These are phyloP conservation scores for Melieria picta DNA, from an alignment of 2,888 invertebrate species.

Conservation along the genomic window DNA sequence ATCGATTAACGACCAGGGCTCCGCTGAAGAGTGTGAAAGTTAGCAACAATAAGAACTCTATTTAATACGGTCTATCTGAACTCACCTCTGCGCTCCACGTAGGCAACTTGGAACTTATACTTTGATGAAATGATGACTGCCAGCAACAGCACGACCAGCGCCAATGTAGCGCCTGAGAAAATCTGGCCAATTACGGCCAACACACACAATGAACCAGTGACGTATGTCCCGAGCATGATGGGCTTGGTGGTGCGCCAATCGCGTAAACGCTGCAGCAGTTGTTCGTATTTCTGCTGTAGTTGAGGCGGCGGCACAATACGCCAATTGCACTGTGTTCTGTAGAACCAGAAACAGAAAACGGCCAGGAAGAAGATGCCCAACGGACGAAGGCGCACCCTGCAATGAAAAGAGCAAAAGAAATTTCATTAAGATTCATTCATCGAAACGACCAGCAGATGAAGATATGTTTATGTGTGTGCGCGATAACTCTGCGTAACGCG, in stretches of 20 bases:
- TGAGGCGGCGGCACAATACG: conserved; percentile 59
- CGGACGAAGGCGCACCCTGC: conserved; percentile 60
- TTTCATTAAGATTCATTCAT: no score
- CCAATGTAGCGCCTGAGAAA: conserved; percentile 59
- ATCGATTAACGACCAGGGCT: no score
- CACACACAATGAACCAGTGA: conserved; percentile 49
- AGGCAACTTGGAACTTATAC: conserved; percentile 58
- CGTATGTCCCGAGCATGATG: conserved; percentile 51
- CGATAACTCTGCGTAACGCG: no score
- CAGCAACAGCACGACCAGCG: conserved; percentile 55
- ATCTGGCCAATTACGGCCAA: conserved; percentile 61
- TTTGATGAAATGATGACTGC: conserved; percentile 58
- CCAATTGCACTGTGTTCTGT: conserved; percentile 55
- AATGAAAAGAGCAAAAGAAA: conserved; percentile 35
- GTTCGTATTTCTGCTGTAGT: conserved; percentile 46
- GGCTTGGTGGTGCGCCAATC: conserved; percentile 55
- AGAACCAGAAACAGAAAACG: conserved; percentile 58
- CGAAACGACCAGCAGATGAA: no score
- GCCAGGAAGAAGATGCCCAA: conserved; percentile 59
- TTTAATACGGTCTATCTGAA: no score
- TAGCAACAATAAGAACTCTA: not conserved
- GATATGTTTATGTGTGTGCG: no score
- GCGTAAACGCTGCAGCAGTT: conserved; percentile 45
- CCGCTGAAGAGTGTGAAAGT: no score
- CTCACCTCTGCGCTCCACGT: not conserved